Evolutionary conservation across 2,113 vertebrate species (phyloP), one percentile per base, ranked within the genome.

Genomic region (Zapornia atra): DNA sequence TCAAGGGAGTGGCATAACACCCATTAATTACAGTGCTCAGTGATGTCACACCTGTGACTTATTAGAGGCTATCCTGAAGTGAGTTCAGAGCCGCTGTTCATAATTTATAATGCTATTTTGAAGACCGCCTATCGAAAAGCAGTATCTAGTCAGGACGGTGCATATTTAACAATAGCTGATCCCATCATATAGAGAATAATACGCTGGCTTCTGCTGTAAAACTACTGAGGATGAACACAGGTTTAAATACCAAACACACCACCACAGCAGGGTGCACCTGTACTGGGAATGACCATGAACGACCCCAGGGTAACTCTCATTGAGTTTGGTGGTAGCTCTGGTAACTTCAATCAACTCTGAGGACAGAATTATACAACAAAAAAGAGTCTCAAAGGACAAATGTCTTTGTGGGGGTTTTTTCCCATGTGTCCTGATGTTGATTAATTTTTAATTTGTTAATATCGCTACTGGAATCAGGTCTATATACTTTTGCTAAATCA

Each of bases 1-100:
- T 90, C 82, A 68, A 46, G 66, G 85, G 90, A 50, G 66, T 83
- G 91, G 91, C 90, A 83, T 94, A 88, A 69, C 54, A 87, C 87
- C 93, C 82, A 97, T 90, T 82, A 75, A 80, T 73, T 86, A 88
- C 57, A 61, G 83, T 51, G 86, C 77, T 97, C 90, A 29, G 38
- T 59, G 88, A 94, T 88, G 82, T 85, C 94, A 84, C 70, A 70
- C 54, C 71, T 90, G 83, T 97, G 93, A 96, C 89, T 92, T 95
- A 68, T 12, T 82, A 59, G 24, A 38, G 18, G 51, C 59, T 69
- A n/a, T 16, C 65, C 68, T 59, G 60, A 42, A 36, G 44, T 16
- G 68, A 66, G 85, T 95, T 90, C 92, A 96, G 86, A 95, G 90
- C 83, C 66, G 54, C 69, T 64, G 42, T 40, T 81, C 75, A 75